Evolutionary conservation across 2,113 vertebrate genomes (phyloP), one percentile per base, ranked within the genome.

Genomic region (Amphiprion percula): DNA sequence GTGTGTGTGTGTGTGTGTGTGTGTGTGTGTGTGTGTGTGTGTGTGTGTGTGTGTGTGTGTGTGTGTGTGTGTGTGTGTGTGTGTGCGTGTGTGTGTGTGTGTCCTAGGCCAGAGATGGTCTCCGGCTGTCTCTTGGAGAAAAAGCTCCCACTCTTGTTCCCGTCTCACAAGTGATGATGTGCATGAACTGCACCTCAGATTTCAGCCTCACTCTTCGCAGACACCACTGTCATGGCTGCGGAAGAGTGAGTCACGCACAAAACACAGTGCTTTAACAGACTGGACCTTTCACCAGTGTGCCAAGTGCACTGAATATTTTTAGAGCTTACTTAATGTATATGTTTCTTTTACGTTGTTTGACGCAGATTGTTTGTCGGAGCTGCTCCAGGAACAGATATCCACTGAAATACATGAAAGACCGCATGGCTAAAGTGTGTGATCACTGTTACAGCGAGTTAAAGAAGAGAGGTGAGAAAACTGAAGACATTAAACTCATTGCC

Each of bases 171-270:
- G 97, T 95, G 62, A 95, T 96, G 96, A 98, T 99, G 97, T 99
- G 98, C 87, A 99, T 99, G 98, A 99, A 97, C 93, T 99, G 98
- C 21, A 96, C 96, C 39, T 96, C 96, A 11, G 97, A 99, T 80
- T 99, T 99, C 79, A 97, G 97, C 60, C 96, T 99, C 66, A 98
- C 97, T 0, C 89, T 98, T 75, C 95, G 97, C 47, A 91, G 96
- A 30, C 97, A 99, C 69, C 98, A 99, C 88, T 99, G 98, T 86
- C 95, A 98, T 0, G 96, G 97, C 60, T 99, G 98, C 0, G 98
- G 98, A 67, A 98, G 98, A 96, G 98, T 99, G 91, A 94, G 95
- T 80, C 6, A 50, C 4, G 26, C 23, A 55, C 24, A 19, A 21
- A 9, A 24, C 11, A 17, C 28, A 54, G 7, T 7, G 10, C 28